phyloP scores from a whole-genome alignment of 2,113 vertebrate species.

The Euleptes europaea region DNA sequence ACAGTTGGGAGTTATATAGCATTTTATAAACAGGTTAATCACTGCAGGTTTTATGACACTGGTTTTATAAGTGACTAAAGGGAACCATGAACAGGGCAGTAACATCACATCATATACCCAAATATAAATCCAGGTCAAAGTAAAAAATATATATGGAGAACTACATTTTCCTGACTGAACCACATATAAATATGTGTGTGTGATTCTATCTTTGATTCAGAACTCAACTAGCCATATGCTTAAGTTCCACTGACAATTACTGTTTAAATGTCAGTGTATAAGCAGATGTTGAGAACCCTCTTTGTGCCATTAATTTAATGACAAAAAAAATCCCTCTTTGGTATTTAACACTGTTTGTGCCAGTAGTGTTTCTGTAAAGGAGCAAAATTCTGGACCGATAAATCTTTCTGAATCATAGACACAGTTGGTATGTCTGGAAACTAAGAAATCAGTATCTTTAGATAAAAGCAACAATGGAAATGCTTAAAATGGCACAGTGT shows the following conservation, averaged over 20 bases:
- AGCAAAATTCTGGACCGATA: not conserved
- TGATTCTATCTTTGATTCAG: constrained; percentile 35
- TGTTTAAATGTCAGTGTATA: constrained; percentile 75
- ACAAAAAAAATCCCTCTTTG: constrained; percentile 23
- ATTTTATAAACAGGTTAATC: not conserved
- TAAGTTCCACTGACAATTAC: constrained; percentile 62
- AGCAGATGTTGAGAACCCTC: constrained; percentile 55
- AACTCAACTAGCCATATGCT: constrained; percentile 66
- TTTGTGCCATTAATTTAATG: constrained; percentile 51
- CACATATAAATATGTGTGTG: constrained; percentile 42
- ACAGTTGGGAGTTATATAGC: not conserved
- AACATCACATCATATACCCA: not conserved
- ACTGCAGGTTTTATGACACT: not conserved
- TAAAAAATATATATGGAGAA: not conserved
- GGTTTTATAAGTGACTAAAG: not conserved
- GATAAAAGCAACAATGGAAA: not conserved
- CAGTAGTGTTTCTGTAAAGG: not conserved
- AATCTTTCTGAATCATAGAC: not conserved
- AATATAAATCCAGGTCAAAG: not conserved
- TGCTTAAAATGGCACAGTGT: not conserved
- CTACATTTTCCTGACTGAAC: constrained; percentile 32
- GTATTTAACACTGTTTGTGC: not conserved
- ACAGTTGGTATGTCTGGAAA: not conserved
- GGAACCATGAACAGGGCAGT: not conserved
- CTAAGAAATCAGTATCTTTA: not conserved